These are phyloP conservation scores for Catamblyrhynchus diadema DNA, from an alignment of 2,797 vertebrate genomes.

Conservation along the genomic window DNA sequence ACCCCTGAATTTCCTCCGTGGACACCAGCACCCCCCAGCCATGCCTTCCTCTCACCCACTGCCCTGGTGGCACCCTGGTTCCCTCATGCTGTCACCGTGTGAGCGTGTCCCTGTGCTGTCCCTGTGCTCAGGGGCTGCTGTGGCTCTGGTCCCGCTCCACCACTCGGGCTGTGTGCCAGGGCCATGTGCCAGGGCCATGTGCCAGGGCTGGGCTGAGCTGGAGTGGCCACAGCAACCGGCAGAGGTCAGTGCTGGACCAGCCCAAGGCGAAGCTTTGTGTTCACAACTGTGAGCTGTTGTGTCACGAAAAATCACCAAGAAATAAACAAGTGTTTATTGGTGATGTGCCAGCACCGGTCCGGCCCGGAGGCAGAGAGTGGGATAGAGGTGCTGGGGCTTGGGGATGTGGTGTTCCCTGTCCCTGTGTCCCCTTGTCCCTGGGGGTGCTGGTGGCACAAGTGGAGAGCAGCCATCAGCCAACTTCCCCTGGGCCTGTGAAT, in stretches of 20 bases:
- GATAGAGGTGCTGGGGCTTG: not conserved
- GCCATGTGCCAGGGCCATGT: not conserved
- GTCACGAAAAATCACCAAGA: not conserved
- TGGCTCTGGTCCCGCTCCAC: not conserved
- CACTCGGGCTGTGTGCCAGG: not conserved
- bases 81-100: not conserved
- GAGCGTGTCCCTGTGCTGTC: not conserved
- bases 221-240: not conserved
- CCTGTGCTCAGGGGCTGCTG: not conserved
- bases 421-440: not conserved
- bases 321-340: not conserved
- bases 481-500: constrained; percentile 5
- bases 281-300: not conserved
- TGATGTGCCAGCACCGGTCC: accelerated
- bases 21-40: not conserved
- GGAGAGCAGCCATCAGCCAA: not conserved
- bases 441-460: not conserved
- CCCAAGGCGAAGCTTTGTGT: accelerated
- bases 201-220: not conserved
- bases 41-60: not conserved
- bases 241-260: not conserved
- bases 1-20: accelerated
- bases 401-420: not conserved
- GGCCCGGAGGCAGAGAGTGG: accelerated
- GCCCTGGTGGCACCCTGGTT: accelerated